Base-by-base conservation (phyloP, 1,140 invertebrate species). In the Brachionus manjavacas region DNA sequence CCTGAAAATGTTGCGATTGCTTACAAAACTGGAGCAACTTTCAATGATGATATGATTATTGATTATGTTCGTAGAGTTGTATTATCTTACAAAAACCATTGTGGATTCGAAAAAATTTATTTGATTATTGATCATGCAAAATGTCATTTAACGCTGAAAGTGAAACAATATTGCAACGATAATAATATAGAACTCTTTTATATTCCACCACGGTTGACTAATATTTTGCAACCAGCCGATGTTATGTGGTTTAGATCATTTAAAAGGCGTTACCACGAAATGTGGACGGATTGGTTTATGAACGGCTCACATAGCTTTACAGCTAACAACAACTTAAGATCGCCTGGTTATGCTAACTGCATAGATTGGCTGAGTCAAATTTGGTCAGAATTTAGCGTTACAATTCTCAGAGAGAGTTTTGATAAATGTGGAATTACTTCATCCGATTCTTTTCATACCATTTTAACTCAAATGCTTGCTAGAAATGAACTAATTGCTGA, bases 211-310 rank as follows among this genome's bases (percentile, higher is more conserved):
- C 20, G 64, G 23, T 28, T 68, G 31, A 68, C 64, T 14, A 68
- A 68, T 28, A 68, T 68, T 68, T 28, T 68, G 12, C 64, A 68
- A 68, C 25, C 64, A 68, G 64, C 64, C 25, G 64, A 68, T 68
- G 16, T 68, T 25, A 68, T 68, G 64, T 68, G 64, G 64, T 68
- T 68, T 68, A 28, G 64, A 68, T 25, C 16, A 68, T 28, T 68
- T 25, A 68, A 68, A 68, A 68, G 64, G 25, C 16, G 64, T 23
- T 68, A 68, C 31, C 20, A 68, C 25, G 64, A 68, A 68, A 28
- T 68, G 31, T 68, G 64, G 64, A 68, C 16, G 12, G 64, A 68
- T 28, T 68, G 16, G 64, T 68, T 25, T 28, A 68, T 68, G 64
- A 14, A 25, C 25, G 64, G 64, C 12, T 23, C 23, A 28, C 64